These are phyloP conservation scores for Catharus bicknelli DNA, from an alignment of 2,113 vertebrate genomes.

Conservation along the genomic window DNA sequence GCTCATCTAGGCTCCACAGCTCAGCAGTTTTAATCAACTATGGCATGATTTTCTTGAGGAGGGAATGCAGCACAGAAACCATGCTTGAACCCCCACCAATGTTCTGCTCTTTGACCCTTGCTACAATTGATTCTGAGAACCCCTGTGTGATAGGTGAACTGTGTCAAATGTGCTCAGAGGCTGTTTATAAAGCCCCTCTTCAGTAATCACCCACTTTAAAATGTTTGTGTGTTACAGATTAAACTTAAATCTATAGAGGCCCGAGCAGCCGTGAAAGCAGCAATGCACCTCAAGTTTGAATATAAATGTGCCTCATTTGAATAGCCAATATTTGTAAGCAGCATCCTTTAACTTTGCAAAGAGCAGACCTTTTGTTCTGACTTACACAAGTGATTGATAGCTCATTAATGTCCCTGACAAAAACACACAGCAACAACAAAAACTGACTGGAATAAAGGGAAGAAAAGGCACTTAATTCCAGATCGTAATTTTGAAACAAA, in stretches of 20 bases:
- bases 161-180: constrained; percentile 49
- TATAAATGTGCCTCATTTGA: constrained; percentile 15
- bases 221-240: neutral
- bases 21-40: constrained; percentile 18
- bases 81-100: neutral
- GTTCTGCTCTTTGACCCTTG: constrained; percentile 57
- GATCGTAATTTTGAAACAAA: neutral
- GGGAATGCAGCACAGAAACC: neutral
- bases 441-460: neutral
- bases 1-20: constrained; percentile 5
- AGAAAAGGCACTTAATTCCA: neutral
- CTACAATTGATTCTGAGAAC: constrained; percentile 51
- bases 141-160: constrained; percentile 52
- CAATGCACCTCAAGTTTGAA: neutral
- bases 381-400: constrained; percentile 37
- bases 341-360: constrained; percentile 27
- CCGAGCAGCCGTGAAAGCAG: neutral
- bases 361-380: constrained; percentile 45
- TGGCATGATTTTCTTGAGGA: neutral
- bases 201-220: neutral
- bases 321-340: neutral
- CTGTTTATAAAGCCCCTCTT: constrained; percentile 28
- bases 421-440: constrained; percentile 17
- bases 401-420: constrained; percentile 21
- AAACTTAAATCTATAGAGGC: neutral